Percentiles rank a stretch among this genome's conserved stretches.
phyloP scores from a whole-genome alignment of 2,113 vertebrate genomes.

The Lycocorax pyrrhopterus region DNA sequence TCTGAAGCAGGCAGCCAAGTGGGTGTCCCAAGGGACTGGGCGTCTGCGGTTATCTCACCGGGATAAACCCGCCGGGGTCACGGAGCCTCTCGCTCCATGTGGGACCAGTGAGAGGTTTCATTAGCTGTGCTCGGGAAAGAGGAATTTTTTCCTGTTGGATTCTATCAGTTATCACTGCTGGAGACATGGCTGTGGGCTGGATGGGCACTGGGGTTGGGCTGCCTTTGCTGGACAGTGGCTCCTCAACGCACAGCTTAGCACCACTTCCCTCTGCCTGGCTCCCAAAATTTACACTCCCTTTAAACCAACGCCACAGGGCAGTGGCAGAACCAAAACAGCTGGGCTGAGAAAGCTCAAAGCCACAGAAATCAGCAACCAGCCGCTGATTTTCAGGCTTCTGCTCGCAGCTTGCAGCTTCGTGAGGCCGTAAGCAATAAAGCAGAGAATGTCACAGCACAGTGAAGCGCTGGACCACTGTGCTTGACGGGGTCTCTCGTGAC shows the following conservation, averaged over 20 bases:
- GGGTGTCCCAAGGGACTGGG: constrained; percentile 2
- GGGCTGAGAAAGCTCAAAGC: background rate
- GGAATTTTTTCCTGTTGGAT: background rate
- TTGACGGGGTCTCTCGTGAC: constrained; percentile 13
- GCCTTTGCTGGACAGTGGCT: background rate
- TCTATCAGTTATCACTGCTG: background rate
- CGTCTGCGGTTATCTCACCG: background rate
- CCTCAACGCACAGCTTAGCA: background rate
- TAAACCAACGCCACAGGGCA: background rate
- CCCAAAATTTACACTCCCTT: background rate
- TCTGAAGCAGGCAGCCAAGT: constrained; percentile 8
- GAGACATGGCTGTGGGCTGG: background rate
- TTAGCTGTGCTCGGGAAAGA: background rate
- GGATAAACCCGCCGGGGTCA: background rate
- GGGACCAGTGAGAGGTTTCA: background rate
- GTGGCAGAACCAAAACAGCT: background rate
- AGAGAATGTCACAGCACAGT: constrained; percentile 18
- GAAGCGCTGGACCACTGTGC: constrained; percentile 21
- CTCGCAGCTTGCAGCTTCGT: background rate
- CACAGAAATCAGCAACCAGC: background rate
- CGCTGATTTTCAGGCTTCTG: background rate
- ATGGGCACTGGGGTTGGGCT: background rate
- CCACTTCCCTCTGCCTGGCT: background rate
- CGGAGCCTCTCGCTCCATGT: background rate
- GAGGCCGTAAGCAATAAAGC: constrained; percentile 8